Conservation (phyloP, 1,140 invertebrate species). For the Leptestheria dahalacensis region DNA sequence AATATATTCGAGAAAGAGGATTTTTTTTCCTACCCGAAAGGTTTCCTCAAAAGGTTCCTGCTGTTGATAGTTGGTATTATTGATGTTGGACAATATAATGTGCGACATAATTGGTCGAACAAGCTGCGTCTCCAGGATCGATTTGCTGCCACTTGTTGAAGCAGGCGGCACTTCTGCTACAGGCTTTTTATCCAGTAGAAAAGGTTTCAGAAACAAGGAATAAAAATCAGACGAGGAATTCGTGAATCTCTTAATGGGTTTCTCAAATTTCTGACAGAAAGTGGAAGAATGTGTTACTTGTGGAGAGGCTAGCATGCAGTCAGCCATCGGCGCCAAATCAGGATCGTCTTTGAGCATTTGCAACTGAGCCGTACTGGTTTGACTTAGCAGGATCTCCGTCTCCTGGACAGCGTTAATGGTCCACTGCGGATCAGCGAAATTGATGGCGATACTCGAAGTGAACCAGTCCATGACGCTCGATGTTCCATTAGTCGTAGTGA, state of each 20-base stretch:
- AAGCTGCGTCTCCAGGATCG: background rate
- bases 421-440: background rate
- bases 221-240: too few species aligned
- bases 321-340: background rate
- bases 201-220: too few species aligned
- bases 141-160: too few species aligned
- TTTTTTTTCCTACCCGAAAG: too few species aligned
- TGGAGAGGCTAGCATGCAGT: background rate
- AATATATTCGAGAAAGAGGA: too few species aligned
- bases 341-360: background rate
- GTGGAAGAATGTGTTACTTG: too few species aligned
- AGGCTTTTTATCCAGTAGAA: too few species aligned
- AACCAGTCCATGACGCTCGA: background rate
- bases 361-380: background rate
- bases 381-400: background rate
- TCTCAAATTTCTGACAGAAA: too few species aligned
- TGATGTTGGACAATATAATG: background rate
- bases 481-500: background rate
- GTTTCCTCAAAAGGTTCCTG: background rate
- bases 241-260: too few species aligned
- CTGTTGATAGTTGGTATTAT: background rate
- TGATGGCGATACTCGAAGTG: background rate
- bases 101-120: background rate
- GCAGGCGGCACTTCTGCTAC: too few species aligned
- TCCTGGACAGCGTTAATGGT: background rate